Evolutionary conservation across 2,888 invertebrate species (phyloP).

Genomic region (Cheilosia urbana): DNA sequence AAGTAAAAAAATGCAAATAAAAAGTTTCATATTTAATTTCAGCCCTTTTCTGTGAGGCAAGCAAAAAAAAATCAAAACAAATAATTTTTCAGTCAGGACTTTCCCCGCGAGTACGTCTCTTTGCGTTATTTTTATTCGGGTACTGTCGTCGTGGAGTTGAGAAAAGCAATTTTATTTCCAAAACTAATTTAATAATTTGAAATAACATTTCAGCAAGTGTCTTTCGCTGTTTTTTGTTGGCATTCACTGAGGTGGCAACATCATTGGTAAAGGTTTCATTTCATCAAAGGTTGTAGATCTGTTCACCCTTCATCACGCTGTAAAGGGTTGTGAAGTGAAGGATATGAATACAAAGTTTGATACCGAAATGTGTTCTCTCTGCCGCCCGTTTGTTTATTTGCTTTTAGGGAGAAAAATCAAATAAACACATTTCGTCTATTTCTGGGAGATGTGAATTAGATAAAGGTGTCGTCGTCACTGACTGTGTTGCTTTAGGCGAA

Average conservation of each 20-base stretch:
- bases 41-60: slow-evolving; percentile 1
- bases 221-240: slow-evolving; percentile 38
- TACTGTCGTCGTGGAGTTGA: not conserved
- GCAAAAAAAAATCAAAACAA: slow-evolving; percentile 13
- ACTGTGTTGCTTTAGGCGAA: not conserved
- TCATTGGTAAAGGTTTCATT: slow-evolving; percentile 27
- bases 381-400: slow-evolving; percentile 12
- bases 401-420: slow-evolving; percentile 30
- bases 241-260: slow-evolving; percentile 42
- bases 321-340: slow-evolving; percentile 8
- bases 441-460: slow-evolving; percentile 17
- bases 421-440: slow-evolving; percentile 32
- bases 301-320: not conserved
- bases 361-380: slow-evolving; percentile 17
- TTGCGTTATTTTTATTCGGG: not conserved
- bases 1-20: slow-evolving; percentile 15
- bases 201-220: slow-evolving; percentile 53
- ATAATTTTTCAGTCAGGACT: not conserved
- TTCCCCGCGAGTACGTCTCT: not conserved
- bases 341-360: slow-evolving; percentile 3
- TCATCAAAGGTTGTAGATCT: slow-evolving; percentile 17
- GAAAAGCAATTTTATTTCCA: slow-evolving; percentile 55
- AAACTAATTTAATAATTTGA: slow-evolving; percentile 56
- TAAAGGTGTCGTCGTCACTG: slow-evolving; percentile 12
- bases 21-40: slow-evolving; percentile 31